phyloP scores from a whole-genome alignment of 64 coral and sea anemone species.

The Montipora foliosa region DNA sequence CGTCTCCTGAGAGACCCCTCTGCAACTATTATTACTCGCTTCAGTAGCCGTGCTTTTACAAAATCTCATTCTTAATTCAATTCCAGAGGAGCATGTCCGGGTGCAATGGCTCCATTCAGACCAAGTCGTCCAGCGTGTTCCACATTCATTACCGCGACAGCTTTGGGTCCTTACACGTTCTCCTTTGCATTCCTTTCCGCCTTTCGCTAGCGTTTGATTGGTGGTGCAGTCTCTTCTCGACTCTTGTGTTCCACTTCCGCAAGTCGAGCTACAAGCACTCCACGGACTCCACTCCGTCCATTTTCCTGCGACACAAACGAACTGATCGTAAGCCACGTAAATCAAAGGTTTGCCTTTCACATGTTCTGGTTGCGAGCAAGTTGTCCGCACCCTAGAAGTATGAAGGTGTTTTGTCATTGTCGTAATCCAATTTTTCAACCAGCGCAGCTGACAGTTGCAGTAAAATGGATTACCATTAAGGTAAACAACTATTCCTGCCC shows the following conservation, averaged over 20 bases:
- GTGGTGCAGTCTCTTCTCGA: conserved; percentile 63
- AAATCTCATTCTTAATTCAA: conserved; percentile 55
- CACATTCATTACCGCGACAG: conserved; percentile 46
- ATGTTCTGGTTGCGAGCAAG: conserved; percentile 55
- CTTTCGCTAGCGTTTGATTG: conserved; percentile 39
- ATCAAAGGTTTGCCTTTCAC: conserved; percentile 60
- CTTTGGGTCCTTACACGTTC: conserved; percentile 19
- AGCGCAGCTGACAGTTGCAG: conserved; percentile 86
- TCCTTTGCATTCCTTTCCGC: conserved; percentile 62
- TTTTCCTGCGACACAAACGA: conserved; percentile 56
- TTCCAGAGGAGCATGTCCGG: conserved; percentile 67
- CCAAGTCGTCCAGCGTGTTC: conserved; percentile 72
- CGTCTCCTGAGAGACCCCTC: conserved; percentile 41
- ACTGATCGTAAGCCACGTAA: conserved; percentile 54
- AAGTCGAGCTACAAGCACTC: conserved; percentile 61
- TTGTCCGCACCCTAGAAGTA: conserved; percentile 30
- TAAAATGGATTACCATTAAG: conserved; percentile 84
- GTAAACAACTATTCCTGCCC: conserved; percentile 42
- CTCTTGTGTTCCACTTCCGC: conserved; percentile 63
- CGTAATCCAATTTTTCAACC: conserved; percentile 84
- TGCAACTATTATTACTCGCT: conserved; percentile 26
- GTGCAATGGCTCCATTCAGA: conserved; percentile 70
- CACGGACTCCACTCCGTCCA: conserved; percentile 79
- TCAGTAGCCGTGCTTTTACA: conserved; percentile 39
- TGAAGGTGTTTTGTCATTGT: conserved; percentile 54